Evolutionary conservation across 2,888 invertebrate genomes (phyloP), one percentile per base, ranked within the genome.

Genomic region (Rotaria macrura): DNA sequence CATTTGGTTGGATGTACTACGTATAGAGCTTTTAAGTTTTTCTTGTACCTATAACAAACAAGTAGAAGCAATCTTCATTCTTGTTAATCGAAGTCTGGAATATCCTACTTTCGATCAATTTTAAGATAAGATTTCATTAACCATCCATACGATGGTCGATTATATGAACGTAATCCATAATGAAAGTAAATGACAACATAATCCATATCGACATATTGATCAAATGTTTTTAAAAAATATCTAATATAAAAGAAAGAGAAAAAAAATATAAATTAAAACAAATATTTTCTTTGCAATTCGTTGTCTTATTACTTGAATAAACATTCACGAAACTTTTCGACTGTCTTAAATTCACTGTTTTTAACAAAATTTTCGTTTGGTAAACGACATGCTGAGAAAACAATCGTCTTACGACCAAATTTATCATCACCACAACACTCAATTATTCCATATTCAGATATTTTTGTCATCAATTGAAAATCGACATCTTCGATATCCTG

Each of bases 141-240:
- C 95, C 98, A 99, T 55, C 95, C 94, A 0, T 97, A 92, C 0
- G 97, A 94, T 0, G 98, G 99, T 90, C 97, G 98, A 91, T 97
- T 99, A 91, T 95, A 94, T 90, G 96, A 96, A 83, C 94, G 95
- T 83, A 99, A 93, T 25, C 99, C 99, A 92, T 95, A 95, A 91
- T 99, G 99, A 90, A 99, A 97, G 91, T 99, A 99, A 6, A 99
- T 95, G 87, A 99, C 93, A 89, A 95, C 96, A 92, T 99, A 99
- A 91, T 99, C 99, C 91, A 96, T 96, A 91, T 99, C 96, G 87
- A 99, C 99, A 91, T 96, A 97, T 90, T 95, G 95, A 92, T 98
- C 97, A 91, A 99, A 92, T 84, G 97, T 97, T 91, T 94, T 94
- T 91, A 95, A 95, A 88, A 98, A 93, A 92, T 96, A 97, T 91